phyloP scores from a whole-genome alignment of 2,888 invertebrate genomes.

The Pachydiplax longipennis region DNA sequence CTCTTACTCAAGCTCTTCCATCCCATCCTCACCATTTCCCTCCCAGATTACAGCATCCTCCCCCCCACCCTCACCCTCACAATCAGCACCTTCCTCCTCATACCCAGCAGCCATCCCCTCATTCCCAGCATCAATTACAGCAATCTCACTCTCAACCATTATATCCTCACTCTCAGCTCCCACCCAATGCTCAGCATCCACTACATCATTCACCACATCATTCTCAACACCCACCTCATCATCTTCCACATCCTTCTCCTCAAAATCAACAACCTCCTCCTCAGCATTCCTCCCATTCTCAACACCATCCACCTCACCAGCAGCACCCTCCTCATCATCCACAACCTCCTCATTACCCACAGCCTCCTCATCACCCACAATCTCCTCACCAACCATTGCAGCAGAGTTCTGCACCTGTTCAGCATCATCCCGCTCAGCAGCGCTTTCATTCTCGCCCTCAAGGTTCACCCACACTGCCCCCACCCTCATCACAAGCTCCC shows the following conservation, averaged over 20 bases:
- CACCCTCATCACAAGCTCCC: background rate
- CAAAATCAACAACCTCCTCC: slow-evolving; percentile 50
- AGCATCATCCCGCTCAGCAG: background rate
- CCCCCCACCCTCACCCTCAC: slow-evolving; percentile 62
- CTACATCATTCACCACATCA: slow-evolving; percentile 11
- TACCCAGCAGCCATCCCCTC: slow-evolving; percentile 56
- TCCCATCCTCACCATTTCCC: slow-evolving; percentile 59
- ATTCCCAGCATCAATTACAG: background rate
- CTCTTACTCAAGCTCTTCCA: slow-evolving; percentile 52
- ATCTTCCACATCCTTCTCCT: background rate
- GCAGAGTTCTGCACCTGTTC: background rate
- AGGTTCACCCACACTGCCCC: background rate
- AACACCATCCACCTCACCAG: slow-evolving; percentile 63
- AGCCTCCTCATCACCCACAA: slow-evolving; percentile 56
- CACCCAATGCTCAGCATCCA: slow-evolving; percentile 45
- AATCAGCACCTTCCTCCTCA: slow-evolving; percentile 57
- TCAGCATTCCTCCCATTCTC: slow-evolving; percentile 59
- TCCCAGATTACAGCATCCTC: slow-evolving; percentile 61
- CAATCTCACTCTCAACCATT: slow-evolving; percentile 46
- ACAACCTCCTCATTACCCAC: slow-evolving; percentile 51
- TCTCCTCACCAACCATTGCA: slow-evolving; percentile 61
- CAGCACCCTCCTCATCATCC: slow-evolving; percentile 68
- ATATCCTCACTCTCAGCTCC: slow-evolving; percentile 49
- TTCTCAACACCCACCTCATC: background rate
- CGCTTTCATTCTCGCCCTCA: background rate